Evolutionary conservation across 2,113 vertebrate genomes (phyloP).

Genomic region (Carassius auratus): DNA sequence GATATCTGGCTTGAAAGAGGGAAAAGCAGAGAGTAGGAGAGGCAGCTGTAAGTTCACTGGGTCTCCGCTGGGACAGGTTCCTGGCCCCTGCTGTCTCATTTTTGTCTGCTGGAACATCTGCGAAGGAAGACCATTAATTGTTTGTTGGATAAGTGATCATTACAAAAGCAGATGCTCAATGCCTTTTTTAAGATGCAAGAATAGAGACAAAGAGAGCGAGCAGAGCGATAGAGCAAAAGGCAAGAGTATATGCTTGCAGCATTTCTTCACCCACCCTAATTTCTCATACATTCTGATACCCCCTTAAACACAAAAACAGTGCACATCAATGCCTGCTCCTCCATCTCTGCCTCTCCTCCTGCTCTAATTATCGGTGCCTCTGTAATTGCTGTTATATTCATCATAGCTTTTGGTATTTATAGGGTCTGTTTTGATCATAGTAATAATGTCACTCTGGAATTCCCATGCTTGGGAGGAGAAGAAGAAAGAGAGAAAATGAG

Average conservation of each 20-base stretch:
- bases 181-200: constrained; percentile 69
- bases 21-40: constrained; percentile 2
- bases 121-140: constrained; percentile 70
- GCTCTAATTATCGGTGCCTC: constrained; percentile 77
- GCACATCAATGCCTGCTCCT: constrained; percentile 70
- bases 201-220: constrained; percentile 55
- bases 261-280: constrained; percentile 69
- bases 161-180: constrained; percentile 66
- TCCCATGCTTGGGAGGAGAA: constrained; percentile 67
- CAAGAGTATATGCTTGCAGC: constrained; percentile 57
- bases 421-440: constrained; percentile 80
- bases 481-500: constrained; percentile 47
- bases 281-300: constrained; percentile 76
- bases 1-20: constrained; percentile 8
- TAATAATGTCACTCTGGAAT: constrained; percentile 80
- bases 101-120: constrained; percentile 65
- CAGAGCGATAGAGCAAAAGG: constrained; percentile 56
- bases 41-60: constrained; percentile 56
- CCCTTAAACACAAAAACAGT: constrained; percentile 77
- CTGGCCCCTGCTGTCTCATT: constrained; percentile 61
- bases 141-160: constrained; percentile 74
- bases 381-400: constrained; percentile 82
- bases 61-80: constrained; percentile 55
- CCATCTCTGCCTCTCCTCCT: constrained; percentile 65
- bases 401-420: constrained; percentile 80